Percentiles rank a stretch among this genome's conserved stretches.
phyloP scores from a whole-genome alignment of 2,888 invertebrate species.

The Chloroclysta siterata region DNA sequence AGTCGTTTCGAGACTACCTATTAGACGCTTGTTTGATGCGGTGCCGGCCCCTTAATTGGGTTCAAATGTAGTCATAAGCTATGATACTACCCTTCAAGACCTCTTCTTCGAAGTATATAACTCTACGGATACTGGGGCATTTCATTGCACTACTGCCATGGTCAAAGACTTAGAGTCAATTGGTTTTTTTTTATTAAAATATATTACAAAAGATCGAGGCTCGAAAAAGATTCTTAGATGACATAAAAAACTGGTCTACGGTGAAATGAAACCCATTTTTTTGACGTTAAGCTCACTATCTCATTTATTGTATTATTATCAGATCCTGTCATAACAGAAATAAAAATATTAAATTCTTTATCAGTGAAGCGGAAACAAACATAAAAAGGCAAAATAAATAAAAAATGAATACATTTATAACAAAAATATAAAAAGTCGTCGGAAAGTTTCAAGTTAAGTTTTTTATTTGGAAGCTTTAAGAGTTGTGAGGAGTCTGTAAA shows the following conservation, averaged over 20 bases:
- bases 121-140: not conserved
- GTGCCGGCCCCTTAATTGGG: constrained; percentile 39
- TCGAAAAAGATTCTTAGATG: no score
- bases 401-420: not conserved
- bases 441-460: constrained; percentile 7
- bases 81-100: constrained; percentile 17
- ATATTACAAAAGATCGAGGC: no score
- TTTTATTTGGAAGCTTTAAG: constrained; percentile 17
- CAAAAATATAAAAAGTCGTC: not conserved
- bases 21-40: constrained; percentile 45
- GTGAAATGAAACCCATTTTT: no score
- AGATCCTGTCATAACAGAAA: no score
- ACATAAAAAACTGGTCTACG: no score
- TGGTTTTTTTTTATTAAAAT: no score
- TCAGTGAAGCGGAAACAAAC: no score
- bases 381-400: not conserved
- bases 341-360: no score
- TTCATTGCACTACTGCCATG: no score
- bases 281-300: no score
- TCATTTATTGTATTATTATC: no score
- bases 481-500: constrained; percentile 12
- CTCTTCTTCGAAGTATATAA: not conserved
- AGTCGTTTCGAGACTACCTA: constrained; percentile 49
- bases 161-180: no score
- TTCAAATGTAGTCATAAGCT: constrained; percentile 28